phyloP scores from a whole-genome alignment of 2,113 vertebrate species.

The Seriola aureovittata region DNA sequence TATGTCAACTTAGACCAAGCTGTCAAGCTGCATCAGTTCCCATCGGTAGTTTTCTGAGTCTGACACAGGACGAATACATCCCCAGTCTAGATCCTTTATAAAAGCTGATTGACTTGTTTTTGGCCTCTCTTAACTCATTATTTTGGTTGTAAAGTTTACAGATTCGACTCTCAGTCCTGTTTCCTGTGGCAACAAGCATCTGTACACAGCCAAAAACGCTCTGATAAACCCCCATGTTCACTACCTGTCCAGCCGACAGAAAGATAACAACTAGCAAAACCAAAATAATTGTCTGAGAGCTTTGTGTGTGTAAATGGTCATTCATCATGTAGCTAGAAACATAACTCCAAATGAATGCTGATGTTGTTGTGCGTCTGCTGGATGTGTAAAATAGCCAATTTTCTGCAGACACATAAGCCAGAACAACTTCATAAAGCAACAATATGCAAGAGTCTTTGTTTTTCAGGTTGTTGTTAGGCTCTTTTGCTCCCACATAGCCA shows the following conservation, averaged over 20 bases:
- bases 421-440: not conserved
- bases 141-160: not conserved
- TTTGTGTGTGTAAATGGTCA: not conserved
- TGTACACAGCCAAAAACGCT: too few relatives aligned
- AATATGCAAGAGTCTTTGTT: not conserved
- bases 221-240: not conserved
- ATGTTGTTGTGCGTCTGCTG: not conserved
- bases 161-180: not conserved
- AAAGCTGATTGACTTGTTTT: too few relatives aligned
- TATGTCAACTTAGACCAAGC: not conserved
- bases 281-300: not conserved
- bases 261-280: not conserved
- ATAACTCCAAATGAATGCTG: not conserved
- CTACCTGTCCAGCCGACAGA: not conserved
- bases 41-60: not conserved
- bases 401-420: not conserved
- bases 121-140: too few relatives aligned
- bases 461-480: not conserved
- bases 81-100: not conserved
- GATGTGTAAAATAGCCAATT: not conserved
- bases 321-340: not conserved
- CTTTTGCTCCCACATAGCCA: not conserved
- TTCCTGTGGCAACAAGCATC: not conserved
- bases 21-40: not conserved
- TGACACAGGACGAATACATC: not conserved